Evolutionary conservation across 2,888 invertebrate species (phyloP), one percentile per base, ranked within the genome.

Genomic region (Leptodirus hochenwartii): DNA sequence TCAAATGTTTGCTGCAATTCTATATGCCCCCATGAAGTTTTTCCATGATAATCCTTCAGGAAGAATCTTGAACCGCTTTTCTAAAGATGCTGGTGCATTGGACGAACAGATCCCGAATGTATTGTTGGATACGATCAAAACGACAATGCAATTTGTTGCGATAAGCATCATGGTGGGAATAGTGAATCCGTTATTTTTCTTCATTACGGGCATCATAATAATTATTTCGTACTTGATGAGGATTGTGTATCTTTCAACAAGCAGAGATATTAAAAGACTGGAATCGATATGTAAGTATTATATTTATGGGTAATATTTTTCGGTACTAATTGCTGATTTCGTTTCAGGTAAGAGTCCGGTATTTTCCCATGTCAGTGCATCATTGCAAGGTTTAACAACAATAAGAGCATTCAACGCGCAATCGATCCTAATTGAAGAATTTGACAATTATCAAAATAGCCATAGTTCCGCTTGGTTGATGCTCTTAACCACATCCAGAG

Each of bases 401-500:
- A 73, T 82, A 11, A 55, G 79, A 38, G 70, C 75, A 1, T 74
- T 71, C 41, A 56, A 59, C 17, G 69, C 69, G 1, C 64, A 71
- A 46, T 49, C 59, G 13, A 54, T 62, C 17, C 62, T 78, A 22
- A n/a, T n/a, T n/a, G 49, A 51, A 22, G 65, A 68, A 38, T 70
- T 70, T 41, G 68, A 69, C 43, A 45, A 50, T 13, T 56, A 62
- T 34, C 65, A 66, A 43, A 64, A 67, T 43, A 41, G 61, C 0
- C 75, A 79, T 45, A 69, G 72, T 3, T 67, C 76, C 9, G 65
- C 78, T 1, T 80, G 74, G 71, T 77, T 64, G 46, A 61, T 77
- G 41, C 76, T 74, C 44, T 59, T 81, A 15, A 61, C 67, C 2
- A 32, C 30, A 5, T 30, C 67, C 25, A 60, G 74, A 29, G 74